Percentiles rank a stretch among this genome's conserved stretches.
Evolutionary conservation across 2,888 invertebrate genomes (phyloP).

Genomic region (Malachius bipustulatus): DNA sequence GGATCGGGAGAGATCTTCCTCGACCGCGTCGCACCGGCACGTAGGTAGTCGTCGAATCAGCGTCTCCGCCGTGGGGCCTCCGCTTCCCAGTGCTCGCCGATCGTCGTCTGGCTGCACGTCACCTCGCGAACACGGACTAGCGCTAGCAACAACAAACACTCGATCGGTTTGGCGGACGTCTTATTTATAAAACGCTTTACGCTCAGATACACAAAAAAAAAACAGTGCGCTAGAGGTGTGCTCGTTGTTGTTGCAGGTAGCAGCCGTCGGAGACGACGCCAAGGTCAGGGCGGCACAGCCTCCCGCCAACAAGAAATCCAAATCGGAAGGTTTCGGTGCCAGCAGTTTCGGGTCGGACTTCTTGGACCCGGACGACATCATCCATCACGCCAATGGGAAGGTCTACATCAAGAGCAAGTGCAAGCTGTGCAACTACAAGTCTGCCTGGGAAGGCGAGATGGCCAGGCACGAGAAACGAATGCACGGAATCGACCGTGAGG

Average conservation of each 20-base stretch:
- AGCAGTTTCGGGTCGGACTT: conserved; percentile 37
- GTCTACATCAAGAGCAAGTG: conserved; percentile 38
- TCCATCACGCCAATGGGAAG: conserved; percentile 36
- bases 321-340: conserved; percentile 10
- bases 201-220: too few relatives aligned
- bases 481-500: conserved; percentile 33
- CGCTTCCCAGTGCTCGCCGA: too few relatives aligned
- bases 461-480: conserved; percentile 40
- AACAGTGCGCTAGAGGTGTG: too few relatives aligned
- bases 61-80: too few relatives aligned
- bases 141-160: too few relatives aligned
- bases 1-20: too few relatives aligned
- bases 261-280: conserved; percentile 25
- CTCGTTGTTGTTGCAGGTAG: conserved; percentile 23
- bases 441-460: conserved; percentile 47
- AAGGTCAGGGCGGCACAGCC: conserved; percentile 11
- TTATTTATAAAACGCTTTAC: too few relatives aligned
- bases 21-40: too few relatives aligned
- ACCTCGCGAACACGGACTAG: too few relatives aligned
- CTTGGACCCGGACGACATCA: conserved; percentile 38
- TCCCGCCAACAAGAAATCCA: conserved; percentile 17
- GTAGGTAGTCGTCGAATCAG: too few relatives aligned
- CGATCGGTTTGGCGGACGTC: too few relatives aligned
- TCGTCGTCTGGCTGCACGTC: too few relatives aligned
- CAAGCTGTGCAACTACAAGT: conserved; percentile 45